Evolutionary conservation across 2,113 vertebrate genomes (phyloP).

Genomic region (Dicerorhinus sumatrensis): DNA sequence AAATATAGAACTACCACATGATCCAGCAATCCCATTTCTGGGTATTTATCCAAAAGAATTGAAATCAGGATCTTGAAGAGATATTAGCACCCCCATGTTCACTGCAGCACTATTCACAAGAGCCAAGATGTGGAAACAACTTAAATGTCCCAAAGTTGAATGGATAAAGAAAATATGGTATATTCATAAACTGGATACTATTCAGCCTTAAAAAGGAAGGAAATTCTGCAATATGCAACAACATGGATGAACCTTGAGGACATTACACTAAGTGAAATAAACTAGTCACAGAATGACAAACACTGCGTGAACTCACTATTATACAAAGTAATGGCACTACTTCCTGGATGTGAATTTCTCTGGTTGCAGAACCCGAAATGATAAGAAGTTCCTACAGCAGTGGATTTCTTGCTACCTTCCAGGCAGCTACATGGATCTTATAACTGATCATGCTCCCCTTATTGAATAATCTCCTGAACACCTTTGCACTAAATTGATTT

Average conservation of each 20-base stretch:
- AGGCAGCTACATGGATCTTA: background rate
- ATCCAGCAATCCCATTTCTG: background rate
- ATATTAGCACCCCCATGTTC: background rate
- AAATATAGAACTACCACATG: background rate
- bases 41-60: background rate
- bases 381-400: background rate
- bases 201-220: background rate
- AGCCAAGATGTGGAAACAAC: background rate
- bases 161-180: background rate
- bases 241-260: background rate
- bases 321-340: background rate
- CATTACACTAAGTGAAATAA: background rate
- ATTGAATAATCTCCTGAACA: background rate
- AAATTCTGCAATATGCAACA: background rate
- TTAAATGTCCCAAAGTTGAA: background rate
- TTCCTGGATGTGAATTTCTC: slow-evolving; percentile 15
- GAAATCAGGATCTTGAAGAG: background rate
- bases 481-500: background rate
- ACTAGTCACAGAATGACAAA: background rate
- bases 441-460: background rate
- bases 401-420: background rate
- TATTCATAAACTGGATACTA: background rate
- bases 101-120: background rate
- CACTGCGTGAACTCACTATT: background rate
- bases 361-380: background rate